phyloP scores from a whole-genome alignment of 2,888 invertebrate genomes.

The Trypoxylon attenuatum region DNA sequence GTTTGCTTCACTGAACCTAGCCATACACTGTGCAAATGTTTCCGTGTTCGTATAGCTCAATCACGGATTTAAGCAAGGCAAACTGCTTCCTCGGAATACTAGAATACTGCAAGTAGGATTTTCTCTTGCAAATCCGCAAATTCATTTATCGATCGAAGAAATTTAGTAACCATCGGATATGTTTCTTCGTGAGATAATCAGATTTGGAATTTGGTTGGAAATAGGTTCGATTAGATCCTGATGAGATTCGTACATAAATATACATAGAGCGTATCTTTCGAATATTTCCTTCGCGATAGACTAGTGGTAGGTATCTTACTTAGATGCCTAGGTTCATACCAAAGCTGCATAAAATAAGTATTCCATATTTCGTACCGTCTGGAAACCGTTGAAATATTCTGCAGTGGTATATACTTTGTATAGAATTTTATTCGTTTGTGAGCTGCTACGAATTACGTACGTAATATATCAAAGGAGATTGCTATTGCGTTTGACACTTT shows the following conservation, averaged over 20 bases:
- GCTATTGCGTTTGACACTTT: conserved; percentile 27
- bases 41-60: too few relatives aligned
- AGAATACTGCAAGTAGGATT: too few relatives aligned
- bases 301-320: background rate
- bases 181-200: background rate
- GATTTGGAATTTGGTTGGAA: background rate
- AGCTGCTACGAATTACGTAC: conserved; percentile 25
- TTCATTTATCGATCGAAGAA: background rate
- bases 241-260: background rate
- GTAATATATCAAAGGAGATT: conserved; percentile 41
- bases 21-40: too few relatives aligned
- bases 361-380: conserved; percentile 22
- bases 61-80: too few relatives aligned
- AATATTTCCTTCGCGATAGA: conserved; percentile 13
- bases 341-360: conserved; percentile 41
- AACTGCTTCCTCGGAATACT: too few relatives aligned
- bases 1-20: too few relatives aligned
- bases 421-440: conserved; percentile 42
- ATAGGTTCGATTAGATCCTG: conserved; percentile 5
- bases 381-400: conserved; percentile 39
- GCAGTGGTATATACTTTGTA: conserved; percentile 27
- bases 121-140: too few relatives aligned
- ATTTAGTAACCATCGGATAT: background rate
- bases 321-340: conserved; percentile 30
- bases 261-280: background rate